Evolutionary conservation across 2,797 vertebrate genomes (phyloP), one percentile per base, ranked within the genome.

Genomic region (Spheniscus humboldti): DNA sequence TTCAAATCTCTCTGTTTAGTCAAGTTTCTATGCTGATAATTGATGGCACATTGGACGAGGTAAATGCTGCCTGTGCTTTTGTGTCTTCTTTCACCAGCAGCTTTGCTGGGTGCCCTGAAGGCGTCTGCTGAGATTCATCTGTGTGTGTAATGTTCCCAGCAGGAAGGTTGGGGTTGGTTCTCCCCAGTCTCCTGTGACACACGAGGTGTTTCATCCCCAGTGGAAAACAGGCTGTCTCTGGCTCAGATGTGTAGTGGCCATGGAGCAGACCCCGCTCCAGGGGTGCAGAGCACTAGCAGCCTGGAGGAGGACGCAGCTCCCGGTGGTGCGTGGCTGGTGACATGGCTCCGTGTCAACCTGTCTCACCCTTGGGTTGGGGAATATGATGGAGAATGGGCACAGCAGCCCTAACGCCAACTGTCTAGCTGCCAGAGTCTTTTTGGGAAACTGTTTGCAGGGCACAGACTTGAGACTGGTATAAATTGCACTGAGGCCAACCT

Each of bases 211-310:
- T 72, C 35, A 69, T 75, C 67, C 50, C 52, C 17, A 7, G 72
- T 31, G 53, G 60, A 47, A 35, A 86, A 30, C 37, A 23, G 39
- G 33, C 47, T 71, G 19, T 41, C n/a, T 59, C 14, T 41, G 52
- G 18, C 78, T 84, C 0, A 1, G 47, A 24, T 8, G 56, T 43
- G 27, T 39, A 39, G 43, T 1, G 6, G 31, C 43, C 1, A 1
- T 37, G 60, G 64, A 71, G 72, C 74, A 73, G 85, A 19, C 14
- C 48, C 57, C 0, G 5, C 69, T 69, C 30, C 23, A 15, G 33
- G 52, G 41, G 17, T 4, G 37, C 41, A 5, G 39, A 72, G 73
- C 31, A 39, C 31, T n/a, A 24, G 52, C 50, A 88, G 45, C 67
- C 39, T n/a, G 72, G 22, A 56, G 71, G 22, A 41, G 33, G 10